phyloP scores from a whole-genome alignment of 2,797 vertebrate species.

The Parauchenoglanis punctatus region DNA sequence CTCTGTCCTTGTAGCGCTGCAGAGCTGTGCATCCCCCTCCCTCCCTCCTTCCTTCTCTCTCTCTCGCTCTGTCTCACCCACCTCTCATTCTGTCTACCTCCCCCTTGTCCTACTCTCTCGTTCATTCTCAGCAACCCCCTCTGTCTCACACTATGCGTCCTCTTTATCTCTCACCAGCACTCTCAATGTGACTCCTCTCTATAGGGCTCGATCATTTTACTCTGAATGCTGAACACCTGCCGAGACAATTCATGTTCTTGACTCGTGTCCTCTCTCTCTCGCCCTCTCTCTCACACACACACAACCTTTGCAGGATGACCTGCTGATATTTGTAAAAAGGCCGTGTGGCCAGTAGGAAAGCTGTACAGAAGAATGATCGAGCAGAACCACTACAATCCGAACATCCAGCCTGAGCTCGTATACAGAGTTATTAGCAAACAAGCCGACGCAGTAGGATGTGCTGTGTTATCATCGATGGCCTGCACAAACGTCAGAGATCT shows the following conservation, averaged over 20 bases:
- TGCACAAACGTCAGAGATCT: neutral
- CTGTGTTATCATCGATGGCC: neutral
- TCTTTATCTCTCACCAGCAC: neutral
- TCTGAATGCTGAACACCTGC: conserved; percentile 9
- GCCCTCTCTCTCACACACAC: conserved; percentile 20
- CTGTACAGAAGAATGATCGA: neutral
- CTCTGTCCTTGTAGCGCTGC: conserved; percentile 61
- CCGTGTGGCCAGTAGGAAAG: neutral
- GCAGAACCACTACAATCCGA: neutral
- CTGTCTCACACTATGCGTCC: conserved; percentile 39
- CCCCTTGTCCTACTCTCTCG: conserved; percentile 42
- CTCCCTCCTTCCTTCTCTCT: conserved; percentile 53
- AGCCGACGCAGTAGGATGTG: neutral
- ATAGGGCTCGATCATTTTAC: conserved; percentile 19
- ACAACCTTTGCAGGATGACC: neutral
- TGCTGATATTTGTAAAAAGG: neutral
- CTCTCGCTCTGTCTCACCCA: conserved; percentile 52
- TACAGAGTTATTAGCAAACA: neutral
- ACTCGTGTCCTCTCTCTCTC: conserved; percentile 32
- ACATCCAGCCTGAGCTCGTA: neutral
- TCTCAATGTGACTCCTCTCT: conserved; percentile 36
- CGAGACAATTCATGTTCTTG: conserved; percentile 24
- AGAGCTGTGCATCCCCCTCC: conserved; percentile 52
- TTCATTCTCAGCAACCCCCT: conserved; percentile 27
- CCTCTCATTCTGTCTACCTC: conserved; percentile 52